Evolutionary conservation across 2,888 invertebrate species (phyloP).

Genomic region (Ecliptopera silaceata): DNA sequence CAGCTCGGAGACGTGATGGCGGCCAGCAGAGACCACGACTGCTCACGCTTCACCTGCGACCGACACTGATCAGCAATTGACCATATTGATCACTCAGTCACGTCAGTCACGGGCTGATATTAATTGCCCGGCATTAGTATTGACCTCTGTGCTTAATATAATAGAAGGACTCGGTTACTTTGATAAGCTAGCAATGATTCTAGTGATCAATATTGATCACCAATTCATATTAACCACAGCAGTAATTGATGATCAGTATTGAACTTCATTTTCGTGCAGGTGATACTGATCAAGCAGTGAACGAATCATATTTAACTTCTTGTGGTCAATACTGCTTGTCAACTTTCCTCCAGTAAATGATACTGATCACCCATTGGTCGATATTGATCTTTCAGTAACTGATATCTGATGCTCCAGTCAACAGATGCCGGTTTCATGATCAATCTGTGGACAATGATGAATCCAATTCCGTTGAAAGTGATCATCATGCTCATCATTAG

Average conservation of each 20-base stretch:
- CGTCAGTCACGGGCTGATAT: no score
- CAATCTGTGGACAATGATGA: no score
- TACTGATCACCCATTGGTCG: background rate
- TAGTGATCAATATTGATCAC: slow-evolving; percentile 3
- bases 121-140: no score
- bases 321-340: no score
- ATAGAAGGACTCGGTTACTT: background rate
- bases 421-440: background rate
- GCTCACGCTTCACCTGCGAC: slow-evolving; percentile 85
- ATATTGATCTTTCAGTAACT: background rate
- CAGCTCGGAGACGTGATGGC: slow-evolving; percentile 90
- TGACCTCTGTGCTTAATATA: no score
- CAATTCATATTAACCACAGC: background rate
- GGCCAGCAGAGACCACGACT: slow-evolving; percentile 87
- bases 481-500: slow-evolving; percentile 1
- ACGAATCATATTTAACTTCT: no score
- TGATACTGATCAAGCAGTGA: no score
- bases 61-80: slow-evolving; percentile 46
- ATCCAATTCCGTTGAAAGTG: no score
- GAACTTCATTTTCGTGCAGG: no score
- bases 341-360: no score
- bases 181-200: background rate
- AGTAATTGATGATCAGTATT: no score
- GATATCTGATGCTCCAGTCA: background rate
- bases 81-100: background rate